Conservation (phyloP, 2,113 vertebrate species). For the Lanius collurio region DNA sequence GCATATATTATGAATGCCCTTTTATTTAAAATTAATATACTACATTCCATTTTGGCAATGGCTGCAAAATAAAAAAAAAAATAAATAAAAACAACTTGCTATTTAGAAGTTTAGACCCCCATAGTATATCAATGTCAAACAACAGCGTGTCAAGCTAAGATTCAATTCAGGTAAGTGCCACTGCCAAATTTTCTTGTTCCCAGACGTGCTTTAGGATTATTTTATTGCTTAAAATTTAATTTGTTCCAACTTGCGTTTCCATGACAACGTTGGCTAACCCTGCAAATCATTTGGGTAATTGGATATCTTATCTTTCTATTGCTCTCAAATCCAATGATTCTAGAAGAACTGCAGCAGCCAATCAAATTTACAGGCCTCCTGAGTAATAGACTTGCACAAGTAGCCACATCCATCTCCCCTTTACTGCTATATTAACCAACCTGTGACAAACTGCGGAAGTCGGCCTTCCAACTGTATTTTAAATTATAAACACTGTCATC, state of each 20-base stretch:
- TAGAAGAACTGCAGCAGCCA: slow-evolving; percentile 85
- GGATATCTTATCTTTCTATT: slow-evolving; percentile 90
- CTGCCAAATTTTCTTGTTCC: slow-evolving; percentile 86
- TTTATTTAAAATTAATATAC: slow-evolving; percentile 49
- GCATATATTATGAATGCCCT: slow-evolving; percentile 42
- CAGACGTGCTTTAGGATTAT: slow-evolving; percentile 86
- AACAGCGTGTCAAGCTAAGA: slow-evolving; percentile 79
- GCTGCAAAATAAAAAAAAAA: background rate
- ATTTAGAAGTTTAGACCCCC: slow-evolving; percentile 70
- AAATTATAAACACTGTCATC: slow-evolving; percentile 64
- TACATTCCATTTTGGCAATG: slow-evolving; percentile 20
- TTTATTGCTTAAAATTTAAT: slow-evolving; percentile 91
- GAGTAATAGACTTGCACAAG: slow-evolving; percentile 82
- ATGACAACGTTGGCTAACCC: slow-evolving; percentile 85
- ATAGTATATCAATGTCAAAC: slow-evolving; percentile 81
- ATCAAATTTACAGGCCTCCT: slow-evolving; percentile 86
- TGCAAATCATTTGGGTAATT: slow-evolving; percentile 89
- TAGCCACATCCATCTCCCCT: slow-evolving; percentile 81
- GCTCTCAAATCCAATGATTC: slow-evolving; percentile 88
- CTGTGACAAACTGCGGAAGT: slow-evolving; percentile 68
- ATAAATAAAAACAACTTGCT: slow-evolving; percentile 32
- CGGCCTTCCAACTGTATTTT: slow-evolving; percentile 64
- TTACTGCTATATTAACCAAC: slow-evolving; percentile 73
- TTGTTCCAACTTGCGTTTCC: slow-evolving; percentile 84
- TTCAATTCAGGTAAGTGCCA: slow-evolving; percentile 87